These are phyloP conservation scores for Diaperis boleti DNA, from an alignment of 2,888 invertebrate species.

Conservation along the genomic window DNA sequence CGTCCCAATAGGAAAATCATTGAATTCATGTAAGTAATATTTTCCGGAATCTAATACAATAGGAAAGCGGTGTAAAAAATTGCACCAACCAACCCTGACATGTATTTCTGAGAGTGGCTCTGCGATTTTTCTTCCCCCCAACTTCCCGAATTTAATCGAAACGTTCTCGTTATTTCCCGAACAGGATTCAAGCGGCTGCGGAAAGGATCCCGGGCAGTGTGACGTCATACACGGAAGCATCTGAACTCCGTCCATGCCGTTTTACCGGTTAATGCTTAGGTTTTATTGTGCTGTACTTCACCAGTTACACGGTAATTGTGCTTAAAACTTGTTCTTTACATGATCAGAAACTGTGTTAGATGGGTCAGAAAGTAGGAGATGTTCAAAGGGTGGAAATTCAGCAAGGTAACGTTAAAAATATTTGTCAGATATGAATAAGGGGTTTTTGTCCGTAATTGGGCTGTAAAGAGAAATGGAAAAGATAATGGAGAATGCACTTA, in stretches of 20 bases:
- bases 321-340: conserved; percentile 16
- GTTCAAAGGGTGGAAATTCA: conserved; percentile 64
- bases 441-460: conserved; percentile 12
- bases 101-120: conserved; percentile 22
- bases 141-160: conserved; percentile 48
- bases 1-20: no score
- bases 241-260: conserved; percentile 60
- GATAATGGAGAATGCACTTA: not conserved
- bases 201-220: conserved; percentile 64
- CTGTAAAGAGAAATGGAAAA: conserved; percentile 11
- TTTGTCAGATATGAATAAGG: not conserved
- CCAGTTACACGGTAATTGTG: conserved; percentile 21
- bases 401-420: conserved; percentile 57
- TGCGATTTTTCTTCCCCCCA: conserved; percentile 37
- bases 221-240: conserved; percentile 65
- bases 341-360: conserved; percentile 27
- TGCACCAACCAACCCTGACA: conserved; percentile 32
- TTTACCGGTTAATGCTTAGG: conserved; percentile 46
- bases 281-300: conserved; percentile 29
- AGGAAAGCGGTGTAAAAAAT: conserved; percentile 29
- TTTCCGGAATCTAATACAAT: conserved; percentile 14
- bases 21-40: conserved; percentile 17
- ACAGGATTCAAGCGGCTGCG: conserved; percentile 59
- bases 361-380: conserved; percentile 48
- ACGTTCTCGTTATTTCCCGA: conserved; percentile 46